Percentiles rank a stretch among this genome's conserved stretches.
Evolutionary conservation across 2,113 vertebrate species (phyloP).

Genomic region (Phyllostomus hastatus): DNA sequence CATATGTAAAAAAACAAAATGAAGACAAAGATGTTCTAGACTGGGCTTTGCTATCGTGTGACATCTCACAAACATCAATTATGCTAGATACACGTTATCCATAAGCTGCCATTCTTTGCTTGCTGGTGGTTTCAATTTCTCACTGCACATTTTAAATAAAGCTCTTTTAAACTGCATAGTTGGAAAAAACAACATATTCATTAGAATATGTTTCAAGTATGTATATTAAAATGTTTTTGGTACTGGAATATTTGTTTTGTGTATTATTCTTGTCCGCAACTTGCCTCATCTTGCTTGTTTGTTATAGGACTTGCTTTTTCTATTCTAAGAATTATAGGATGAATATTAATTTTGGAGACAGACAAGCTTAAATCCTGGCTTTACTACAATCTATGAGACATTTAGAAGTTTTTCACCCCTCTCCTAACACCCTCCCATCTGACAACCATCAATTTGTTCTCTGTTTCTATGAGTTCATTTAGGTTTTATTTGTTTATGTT

Average conservation of each 20-base stretch:
- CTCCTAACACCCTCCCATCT: background rate
- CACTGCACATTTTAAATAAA: constrained; percentile 11
- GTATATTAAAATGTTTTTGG: background rate
- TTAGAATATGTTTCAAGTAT: background rate
- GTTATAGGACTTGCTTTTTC: background rate
- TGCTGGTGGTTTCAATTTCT: background rate
- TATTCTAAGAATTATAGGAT: background rate
- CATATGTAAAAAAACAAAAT: background rate
- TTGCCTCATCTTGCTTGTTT: background rate
- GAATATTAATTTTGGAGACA: constrained; percentile 36
- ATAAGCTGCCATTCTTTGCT: background rate
- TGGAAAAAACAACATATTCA: background rate
- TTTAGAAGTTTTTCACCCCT: background rate
- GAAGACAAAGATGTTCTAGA: background rate
- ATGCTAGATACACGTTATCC: background rate
- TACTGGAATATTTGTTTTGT: background rate
- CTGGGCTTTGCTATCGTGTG: background rate
- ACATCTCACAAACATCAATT: background rate
- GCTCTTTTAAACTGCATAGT: background rate
- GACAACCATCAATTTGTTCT: background rate
- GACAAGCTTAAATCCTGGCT: background rate
- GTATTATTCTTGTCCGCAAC: background rate
- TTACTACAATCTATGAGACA: background rate
- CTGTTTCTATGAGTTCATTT: background rate
- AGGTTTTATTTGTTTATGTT: background rate